Percentiles rank a stretch among this genome's conserved stretches.
phyloP scores from a whole-genome alignment of 2,797 vertebrate species.

The Amblyraja radiata region DNA sequence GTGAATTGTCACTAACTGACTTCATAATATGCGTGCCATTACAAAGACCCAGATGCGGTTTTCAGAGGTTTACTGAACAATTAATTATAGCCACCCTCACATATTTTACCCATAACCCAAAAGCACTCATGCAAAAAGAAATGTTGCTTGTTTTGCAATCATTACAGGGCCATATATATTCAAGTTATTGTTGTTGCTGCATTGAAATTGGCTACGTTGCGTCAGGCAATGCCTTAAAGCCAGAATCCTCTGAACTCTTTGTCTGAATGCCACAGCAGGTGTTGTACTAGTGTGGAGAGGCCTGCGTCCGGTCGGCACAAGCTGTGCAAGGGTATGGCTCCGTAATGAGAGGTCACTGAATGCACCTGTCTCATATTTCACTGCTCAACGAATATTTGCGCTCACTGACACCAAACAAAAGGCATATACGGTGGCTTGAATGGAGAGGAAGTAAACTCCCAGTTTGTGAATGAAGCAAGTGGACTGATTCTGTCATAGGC shows the following conservation, averaged over 20 bases:
- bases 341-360: neutral
- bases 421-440: conserved; percentile 57
- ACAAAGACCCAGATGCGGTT: neutral
- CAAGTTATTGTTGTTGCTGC: too few species aligned
- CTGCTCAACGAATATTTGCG: conserved; percentile 49
- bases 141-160: neutral
- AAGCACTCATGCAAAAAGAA: neutral
- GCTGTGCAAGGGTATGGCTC: neutral
- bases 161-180: too few species aligned
- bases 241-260: neutral
- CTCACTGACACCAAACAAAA: conserved; percentile 54
- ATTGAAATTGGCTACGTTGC: neutral
- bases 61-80: neutral
- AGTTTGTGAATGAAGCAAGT: conserved; percentile 48
- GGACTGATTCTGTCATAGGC: conserved; percentile 36
- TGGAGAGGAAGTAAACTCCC: conserved; percentile 50
- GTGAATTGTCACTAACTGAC: neutral
- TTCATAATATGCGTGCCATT: neutral
- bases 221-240: neutral
- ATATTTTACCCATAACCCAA: neutral
- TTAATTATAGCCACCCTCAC: neutral
- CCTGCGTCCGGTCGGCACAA: neutral
- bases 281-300: neutral
- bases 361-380: conserved; percentile 8
- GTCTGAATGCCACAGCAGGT: neutral